Conservation (phyloP, 2,113 vertebrate genomes). For the Ranitomeya imitator region DNA sequence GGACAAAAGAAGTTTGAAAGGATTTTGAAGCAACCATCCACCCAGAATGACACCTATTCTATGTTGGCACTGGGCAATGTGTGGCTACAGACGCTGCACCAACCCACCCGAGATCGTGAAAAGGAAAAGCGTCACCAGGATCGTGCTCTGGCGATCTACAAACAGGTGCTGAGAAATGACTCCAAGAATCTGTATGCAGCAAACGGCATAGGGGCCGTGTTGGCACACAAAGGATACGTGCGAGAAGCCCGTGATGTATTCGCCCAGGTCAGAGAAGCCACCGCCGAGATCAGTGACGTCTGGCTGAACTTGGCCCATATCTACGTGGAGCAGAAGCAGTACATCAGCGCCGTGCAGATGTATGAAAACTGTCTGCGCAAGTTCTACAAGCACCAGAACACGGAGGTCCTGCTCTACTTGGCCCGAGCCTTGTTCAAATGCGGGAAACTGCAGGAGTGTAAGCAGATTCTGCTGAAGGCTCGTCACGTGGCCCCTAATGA, state of each 20-base stretch:
- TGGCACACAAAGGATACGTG: conserved; percentile 97
- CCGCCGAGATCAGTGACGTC: conserved; percentile 98
- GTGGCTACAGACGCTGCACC: conserved; percentile 97
- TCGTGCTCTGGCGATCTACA: conserved; percentile 95
- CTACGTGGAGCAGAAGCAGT: conserved; percentile 98
- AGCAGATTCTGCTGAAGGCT: conserved; percentile 96
- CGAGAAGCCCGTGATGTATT: conserved; percentile 97
- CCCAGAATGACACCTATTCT: conserved; percentile 97
- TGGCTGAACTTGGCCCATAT: conserved; percentile 98
- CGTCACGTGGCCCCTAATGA: conserved; percentile 95
- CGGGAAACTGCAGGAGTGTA: conserved; percentile 95
- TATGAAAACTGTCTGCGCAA: conserved; percentile 99
- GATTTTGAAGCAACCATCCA: conserved; percentile 95
- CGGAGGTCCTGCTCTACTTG: conserved; percentile 93
- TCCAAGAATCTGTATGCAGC: conserved; percentile 97
- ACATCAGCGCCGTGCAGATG: conserved; percentile 99
- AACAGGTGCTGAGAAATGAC: conserved; percentile 97
- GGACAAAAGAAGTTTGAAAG: conserved; percentile 99
- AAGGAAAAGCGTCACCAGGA: conserved; percentile 99
- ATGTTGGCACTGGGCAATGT: conserved; percentile 97
- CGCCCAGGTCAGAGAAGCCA: conserved; percentile 97
- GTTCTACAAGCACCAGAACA: conserved; percentile 98
- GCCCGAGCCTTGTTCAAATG: conserved; percentile 96
- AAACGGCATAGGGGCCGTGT: conserved; percentile 96
- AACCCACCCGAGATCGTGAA: conserved; percentile 94